Base-by-base conservation (phyloP, 2,113 vertebrate genomes). In the Bagarius yarrelli region DNA sequence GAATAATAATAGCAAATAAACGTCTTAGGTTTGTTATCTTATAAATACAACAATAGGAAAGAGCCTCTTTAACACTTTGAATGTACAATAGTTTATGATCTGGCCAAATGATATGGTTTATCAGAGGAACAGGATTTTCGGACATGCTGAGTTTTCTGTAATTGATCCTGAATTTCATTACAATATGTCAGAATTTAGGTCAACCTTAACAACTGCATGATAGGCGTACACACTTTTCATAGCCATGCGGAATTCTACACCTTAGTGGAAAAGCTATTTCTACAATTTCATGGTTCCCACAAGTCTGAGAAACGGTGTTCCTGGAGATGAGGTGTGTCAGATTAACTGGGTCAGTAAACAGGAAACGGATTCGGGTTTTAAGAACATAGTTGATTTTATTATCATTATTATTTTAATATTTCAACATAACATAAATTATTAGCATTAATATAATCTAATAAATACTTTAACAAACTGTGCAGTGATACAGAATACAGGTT, bases 291-390 rank as follows among this genome's bases (percentile, higher is more conserved):
- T 34, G 21, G 50, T 34, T 56, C 71, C 55, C 19, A 50, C 11
- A 56, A 73, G 50, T 53, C 70, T 53, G 44, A 53, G 6, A 73
- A 73, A 73, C 55, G n/a, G 27, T 73, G 1, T 34, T 73, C 30
- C 19, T 32, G 25, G 25, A 55, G 52, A 56, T 21, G 55, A 75
- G 8, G 5, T 40, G 18, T 32, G 16, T 53, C 15, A 30, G 50
- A 50, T 53, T 53, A 53, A 40, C 53, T 14, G 1, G 14, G 34
- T 27, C 34, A 59, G 34, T n/a, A 60, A 60, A 34, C 36, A 60
- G 9, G 74, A 76, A 76, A 60, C 8, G 40, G 56, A 44, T 60
- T 60, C 12, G 9, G 4, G 8, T 18, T 40, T 16, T 32, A 19
- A 32, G 34, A 40, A 40, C 6, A n/a, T n/a, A n/a, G n/a, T n/a